These are phyloP conservation scores for Drosophila arawakana DNA, from an alignment of 1,140 invertebrate genomes.

Conservation along the genomic window DNA sequence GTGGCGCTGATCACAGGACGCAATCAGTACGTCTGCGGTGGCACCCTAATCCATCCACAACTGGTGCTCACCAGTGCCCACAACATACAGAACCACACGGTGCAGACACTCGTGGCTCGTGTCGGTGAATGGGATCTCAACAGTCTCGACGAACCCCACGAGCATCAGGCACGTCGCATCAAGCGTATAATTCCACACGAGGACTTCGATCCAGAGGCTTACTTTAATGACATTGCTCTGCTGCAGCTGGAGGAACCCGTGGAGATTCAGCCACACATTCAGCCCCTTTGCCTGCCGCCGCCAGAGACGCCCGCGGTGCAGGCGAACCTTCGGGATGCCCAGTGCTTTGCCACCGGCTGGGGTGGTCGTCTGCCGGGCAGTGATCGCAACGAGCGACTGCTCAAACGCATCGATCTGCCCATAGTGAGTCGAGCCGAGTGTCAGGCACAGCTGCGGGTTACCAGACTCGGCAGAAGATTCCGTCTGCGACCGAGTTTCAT, in stretches of 20 bases:
- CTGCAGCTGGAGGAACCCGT: constrained; percentile 88
- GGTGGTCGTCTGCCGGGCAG: constrained; percentile 88
- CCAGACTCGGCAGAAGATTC: constrained; percentile 87
- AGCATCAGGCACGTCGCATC: constrained; percentile 90
- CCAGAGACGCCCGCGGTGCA: constrained; percentile 54
- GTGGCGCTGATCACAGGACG: constrained; percentile 88
- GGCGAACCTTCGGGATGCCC: constrained; percentile 24
- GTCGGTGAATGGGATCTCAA: constrained; percentile 92
- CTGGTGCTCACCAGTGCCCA: constrained; percentile 89
- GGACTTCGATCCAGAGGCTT: constrained; percentile 85
- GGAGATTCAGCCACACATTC: constrained; percentile 87
- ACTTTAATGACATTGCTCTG: constrained; percentile 89
- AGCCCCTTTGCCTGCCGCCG: constrained; percentile 90
- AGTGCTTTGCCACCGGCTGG: constrained; percentile 88
- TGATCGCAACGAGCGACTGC: constrained; percentile 74
- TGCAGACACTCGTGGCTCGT: constrained; percentile 84
- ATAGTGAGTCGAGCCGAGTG: constrained; percentile 86
- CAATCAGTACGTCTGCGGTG: constrained; percentile 88
- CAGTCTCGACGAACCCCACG: constrained; percentile 54
- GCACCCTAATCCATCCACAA: constrained; percentile 87
- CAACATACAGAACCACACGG: constrained; percentile 83
- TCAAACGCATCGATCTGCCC: constrained; percentile 88
- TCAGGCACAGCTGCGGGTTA: constrained; percentile 86
- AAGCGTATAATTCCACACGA: constrained; percentile 85
- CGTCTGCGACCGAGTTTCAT: constrained; percentile 87